Percentiles rank a stretch among this genome's conserved stretches.
Evolutionary conservation across 2,797 vertebrate species (phyloP).

Genomic region (Eospalax fontanierii): DNA sequence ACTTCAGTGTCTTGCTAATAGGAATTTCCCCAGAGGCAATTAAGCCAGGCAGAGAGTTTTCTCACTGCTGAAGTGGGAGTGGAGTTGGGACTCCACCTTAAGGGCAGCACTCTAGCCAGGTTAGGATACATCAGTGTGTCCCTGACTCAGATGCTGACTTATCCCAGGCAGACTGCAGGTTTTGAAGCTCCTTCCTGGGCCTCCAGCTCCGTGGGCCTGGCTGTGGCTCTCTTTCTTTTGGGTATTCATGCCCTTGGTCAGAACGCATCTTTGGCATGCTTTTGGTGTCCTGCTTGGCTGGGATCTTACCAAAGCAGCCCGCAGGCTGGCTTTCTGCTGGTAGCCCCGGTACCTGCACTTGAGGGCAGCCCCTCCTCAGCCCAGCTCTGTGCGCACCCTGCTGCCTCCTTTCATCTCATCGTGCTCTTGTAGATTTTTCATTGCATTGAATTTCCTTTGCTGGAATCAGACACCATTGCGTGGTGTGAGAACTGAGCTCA

Average conservation of each 20-base stretch:
- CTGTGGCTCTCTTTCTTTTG: background rate
- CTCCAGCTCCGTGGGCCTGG: fast-evolving
- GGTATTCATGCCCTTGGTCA: fast-evolving
- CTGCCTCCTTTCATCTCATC: background rate
- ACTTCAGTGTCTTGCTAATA: fast-evolving
- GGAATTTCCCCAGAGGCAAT: background rate
- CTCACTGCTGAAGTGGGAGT: background rate
- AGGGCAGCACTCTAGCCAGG: background rate
- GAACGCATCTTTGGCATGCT: background rate
- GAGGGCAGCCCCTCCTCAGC: background rate
- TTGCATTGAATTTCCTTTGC: conserved; percentile 16
- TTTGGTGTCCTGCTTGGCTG: background rate
- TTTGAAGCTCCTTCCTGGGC: background rate
- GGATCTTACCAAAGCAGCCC: background rate
- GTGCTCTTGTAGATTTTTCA: background rate
- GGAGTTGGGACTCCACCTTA: background rate
- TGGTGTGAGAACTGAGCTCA: background rate
- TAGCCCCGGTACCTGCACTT: background rate
- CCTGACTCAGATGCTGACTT: background rate
- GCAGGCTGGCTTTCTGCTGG: fast-evolving
- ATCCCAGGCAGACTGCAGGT: background rate
- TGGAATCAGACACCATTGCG: background rate
- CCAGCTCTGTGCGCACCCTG: fast-evolving
- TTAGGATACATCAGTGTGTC: background rate
- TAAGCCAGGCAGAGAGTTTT: background rate